Percentiles rank a stretch among this genome's conserved stretches.
Conservation (phyloP, 2,888 invertebrate genomes). For the Eupeodes latifasciatus region DNA sequence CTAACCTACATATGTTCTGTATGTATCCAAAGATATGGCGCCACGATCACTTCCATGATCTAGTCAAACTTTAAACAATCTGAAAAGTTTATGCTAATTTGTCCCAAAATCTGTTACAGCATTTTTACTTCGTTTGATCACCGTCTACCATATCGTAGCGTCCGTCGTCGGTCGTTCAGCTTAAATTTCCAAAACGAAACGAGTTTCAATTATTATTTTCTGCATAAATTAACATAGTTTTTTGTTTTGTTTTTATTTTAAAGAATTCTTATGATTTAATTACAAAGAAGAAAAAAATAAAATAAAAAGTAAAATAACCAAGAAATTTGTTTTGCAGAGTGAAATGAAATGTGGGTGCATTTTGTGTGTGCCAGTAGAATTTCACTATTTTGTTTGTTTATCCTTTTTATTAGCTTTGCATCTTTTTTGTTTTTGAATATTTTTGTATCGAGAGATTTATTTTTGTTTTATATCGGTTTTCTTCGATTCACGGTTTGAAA, state of each 20-base stretch:
- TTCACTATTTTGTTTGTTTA: neutral
- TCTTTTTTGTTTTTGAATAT: constrained; percentile 8
- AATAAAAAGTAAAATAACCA: constrained; percentile 44
- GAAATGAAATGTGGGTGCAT: constrained; percentile 49
- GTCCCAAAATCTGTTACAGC: no score
- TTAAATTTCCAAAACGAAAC: constrained; percentile 12
- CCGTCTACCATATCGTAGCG: neutral
- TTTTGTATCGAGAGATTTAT: constrained; percentile 22
- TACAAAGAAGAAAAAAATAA: constrained; percentile 59
- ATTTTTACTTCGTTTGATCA: no score
- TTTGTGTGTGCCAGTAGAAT: constrained; percentile 57
- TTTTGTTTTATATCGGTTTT: constrained; percentile 40
- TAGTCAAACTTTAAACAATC: no score
- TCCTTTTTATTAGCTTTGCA: constrained; percentile 31
- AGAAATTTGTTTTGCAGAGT: constrained; percentile 59
- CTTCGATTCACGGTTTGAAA: constrained; percentile 40
- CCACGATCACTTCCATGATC: no score
- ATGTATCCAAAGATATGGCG: no score
- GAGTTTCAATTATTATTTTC: constrained; percentile 42
- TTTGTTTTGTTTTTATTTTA: constrained; percentile 67
- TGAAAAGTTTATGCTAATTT: no score
- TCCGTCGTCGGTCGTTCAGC: neutral
- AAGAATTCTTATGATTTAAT: constrained; percentile 75
- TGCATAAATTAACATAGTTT: constrained; percentile 75
- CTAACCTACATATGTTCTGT: no score